Conservation (phyloP, 2,888 invertebrate genomes). For the Liopterus haemorrhoidalis region DNA sequence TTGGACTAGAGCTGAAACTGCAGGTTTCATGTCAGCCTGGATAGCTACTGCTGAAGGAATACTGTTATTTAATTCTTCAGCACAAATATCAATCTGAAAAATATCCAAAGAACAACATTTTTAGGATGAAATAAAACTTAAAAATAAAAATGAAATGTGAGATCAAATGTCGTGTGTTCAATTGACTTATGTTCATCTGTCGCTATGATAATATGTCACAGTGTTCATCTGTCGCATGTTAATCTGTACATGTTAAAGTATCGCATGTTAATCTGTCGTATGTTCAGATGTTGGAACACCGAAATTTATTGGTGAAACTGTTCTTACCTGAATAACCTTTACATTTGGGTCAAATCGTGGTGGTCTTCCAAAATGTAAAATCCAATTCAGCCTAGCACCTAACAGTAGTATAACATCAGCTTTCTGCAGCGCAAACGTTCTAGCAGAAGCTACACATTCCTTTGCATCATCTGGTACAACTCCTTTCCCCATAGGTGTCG, state of each 20-base stretch:
- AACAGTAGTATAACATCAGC: conserved; percentile 84
- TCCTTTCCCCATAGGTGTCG: conserved; percentile 93
- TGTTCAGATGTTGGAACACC: too few species aligned
- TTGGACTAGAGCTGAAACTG: conserved; percentile 58
- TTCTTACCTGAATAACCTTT: conserved; percentile 75
- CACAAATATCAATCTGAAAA: conserved; percentile 69
- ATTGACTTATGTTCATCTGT: too few species aligned
- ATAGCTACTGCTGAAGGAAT: conserved; percentile 72
- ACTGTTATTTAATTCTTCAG: conserved; percentile 92
- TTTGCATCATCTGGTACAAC: conserved; percentile 65
- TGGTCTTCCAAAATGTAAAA: conserved; percentile 88
- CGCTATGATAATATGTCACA: too few species aligned
- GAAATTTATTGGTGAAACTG: background rate
- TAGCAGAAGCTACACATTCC: conserved; percentile 77
- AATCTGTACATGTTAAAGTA: too few species aligned
- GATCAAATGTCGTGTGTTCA: too few species aligned
- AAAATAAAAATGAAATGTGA: background rate
- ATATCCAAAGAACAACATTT: conserved; percentile 7
- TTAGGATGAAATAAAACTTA: conserved; percentile 11
- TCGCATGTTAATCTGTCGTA: too few species aligned
- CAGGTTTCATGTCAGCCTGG: conserved; percentile 76
- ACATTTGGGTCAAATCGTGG: conserved; percentile 78
- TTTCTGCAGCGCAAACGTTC: conserved; percentile 77
- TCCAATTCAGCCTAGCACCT: conserved; percentile 95
- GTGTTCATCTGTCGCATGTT: too few species aligned